These are phyloP conservation scores for Ptyas mucosa DNA, from an alignment of 2,113 vertebrate species.

Conservation along the genomic window DNA sequence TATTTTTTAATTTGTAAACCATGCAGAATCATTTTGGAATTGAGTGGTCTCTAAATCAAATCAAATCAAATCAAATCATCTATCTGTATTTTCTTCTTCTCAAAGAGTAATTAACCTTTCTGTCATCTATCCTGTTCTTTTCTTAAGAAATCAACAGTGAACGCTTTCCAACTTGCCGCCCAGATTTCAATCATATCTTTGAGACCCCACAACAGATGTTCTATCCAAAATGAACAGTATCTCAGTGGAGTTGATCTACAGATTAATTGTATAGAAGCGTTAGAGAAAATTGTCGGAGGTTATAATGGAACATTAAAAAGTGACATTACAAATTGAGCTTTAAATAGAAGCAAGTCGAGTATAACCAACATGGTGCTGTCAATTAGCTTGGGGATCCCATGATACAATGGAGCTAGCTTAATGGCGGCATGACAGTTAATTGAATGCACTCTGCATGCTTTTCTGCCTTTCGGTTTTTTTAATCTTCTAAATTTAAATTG, in stretches of 20 bases:
- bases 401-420: neutral
- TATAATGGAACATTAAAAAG: neutral
- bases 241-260: constrained; percentile 32
- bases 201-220: constrained; percentile 18
- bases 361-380: neutral
- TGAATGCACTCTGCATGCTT: neutral
- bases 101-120: constrained; percentile 17
- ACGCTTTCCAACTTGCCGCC: neutral
- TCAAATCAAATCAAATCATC: neutral
- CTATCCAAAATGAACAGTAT: neutral
- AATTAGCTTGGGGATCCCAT: neutral
- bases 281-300: neutral
- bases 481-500: neutral
- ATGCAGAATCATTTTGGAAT: neutral
- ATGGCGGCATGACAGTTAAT: neutral
- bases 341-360: neutral
- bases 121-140: neutral
- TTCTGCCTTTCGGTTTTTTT: neutral
- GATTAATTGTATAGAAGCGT: neutral
- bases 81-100: neutral
- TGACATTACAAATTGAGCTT: neutral
- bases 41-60: neutral
- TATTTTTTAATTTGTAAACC: neutral
- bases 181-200: neutral
- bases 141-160: neutral